A percentile compares a stretch with the other conserved stretches of the same genome.
Conservation (phyloP, 2,113 vertebrate genomes). For the Seriola dumerili region DNA sequence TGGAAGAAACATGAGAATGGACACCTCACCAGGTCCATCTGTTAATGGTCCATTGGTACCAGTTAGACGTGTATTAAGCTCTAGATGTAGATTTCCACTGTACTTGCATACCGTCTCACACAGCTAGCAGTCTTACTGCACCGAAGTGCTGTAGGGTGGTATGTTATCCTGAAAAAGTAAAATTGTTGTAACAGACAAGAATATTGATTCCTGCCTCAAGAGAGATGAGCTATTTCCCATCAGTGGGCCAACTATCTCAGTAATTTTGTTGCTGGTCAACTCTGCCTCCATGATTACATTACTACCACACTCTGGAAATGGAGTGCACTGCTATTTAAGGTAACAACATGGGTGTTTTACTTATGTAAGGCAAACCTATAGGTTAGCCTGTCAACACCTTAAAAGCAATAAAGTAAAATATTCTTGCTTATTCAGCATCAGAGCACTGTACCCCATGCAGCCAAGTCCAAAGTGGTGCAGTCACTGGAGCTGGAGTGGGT, state of each 20-base stretch:
- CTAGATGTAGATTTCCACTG: slow-evolving; percentile 6
- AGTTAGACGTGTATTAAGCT: not conserved
- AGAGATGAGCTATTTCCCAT: slow-evolving; percentile 5
- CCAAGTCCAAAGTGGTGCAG: slow-evolving; percentile 41
- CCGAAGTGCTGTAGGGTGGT: not conserved
- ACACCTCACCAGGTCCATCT: slow-evolving; percentile 34
- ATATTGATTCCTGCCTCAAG: not conserved
- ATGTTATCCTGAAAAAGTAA: not conserved
- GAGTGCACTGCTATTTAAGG: slow-evolving; percentile 4
- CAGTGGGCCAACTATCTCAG: not conserved
- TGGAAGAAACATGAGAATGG: slow-evolving; percentile 54
- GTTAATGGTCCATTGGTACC: slow-evolving; percentile 31
- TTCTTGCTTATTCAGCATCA: slow-evolving; percentile 58
- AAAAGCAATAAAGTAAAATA: slow-evolving; percentile 34
- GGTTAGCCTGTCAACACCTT: slow-evolving; percentile 3
- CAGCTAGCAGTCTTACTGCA: not conserved
- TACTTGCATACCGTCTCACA: not conserved
- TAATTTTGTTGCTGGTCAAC: not conserved
- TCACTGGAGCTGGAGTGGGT: slow-evolving; percentile 58
- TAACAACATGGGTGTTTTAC: not conserved
- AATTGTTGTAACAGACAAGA: not conserved
- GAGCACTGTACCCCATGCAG: slow-evolving; percentile 12
- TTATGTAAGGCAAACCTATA: slow-evolving; percentile 13
- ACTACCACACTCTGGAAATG: not conserved
- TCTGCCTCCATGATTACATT: not conserved